Conservation (phyloP, 2,113 vertebrate genomes). For the Corythornis madagascariensis region DNA sequence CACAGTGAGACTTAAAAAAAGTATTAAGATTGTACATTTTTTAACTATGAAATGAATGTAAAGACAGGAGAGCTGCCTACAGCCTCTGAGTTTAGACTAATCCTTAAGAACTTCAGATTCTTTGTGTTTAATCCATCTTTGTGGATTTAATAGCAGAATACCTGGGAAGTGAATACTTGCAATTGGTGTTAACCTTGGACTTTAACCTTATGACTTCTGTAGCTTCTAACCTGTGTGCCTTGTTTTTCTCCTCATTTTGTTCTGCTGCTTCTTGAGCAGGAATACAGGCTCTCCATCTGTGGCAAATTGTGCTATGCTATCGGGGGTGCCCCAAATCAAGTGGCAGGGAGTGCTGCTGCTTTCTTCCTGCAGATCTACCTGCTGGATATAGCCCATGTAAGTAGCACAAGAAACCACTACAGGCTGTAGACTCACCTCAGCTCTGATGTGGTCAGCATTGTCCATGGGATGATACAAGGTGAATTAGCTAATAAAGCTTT, state of each 20-base stretch:
- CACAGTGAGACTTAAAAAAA: not conserved
- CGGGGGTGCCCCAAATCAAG: constrained; percentile 92
- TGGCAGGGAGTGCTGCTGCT: constrained; percentile 88
- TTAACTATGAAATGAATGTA: not conserved
- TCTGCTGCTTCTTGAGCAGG: constrained; percentile 69
- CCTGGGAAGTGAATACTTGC: not conserved
- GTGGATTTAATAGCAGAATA: not conserved
- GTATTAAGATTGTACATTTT: not conserved
- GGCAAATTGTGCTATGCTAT: constrained; percentile 93
- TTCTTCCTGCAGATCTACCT: constrained; percentile 98
- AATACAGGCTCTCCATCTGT: constrained; percentile 79
- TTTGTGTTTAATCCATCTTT: not conserved
- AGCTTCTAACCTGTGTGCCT: not conserved
- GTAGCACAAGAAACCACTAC: not conserved
- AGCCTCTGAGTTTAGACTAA: not conserved
- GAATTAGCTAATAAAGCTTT: not conserved
- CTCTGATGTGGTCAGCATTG: not conserved
- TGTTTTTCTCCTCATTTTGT: not conserved
- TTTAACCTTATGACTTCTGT: not conserved
- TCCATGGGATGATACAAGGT: not conserved
- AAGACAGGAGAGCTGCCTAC: not conserved
- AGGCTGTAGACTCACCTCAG: not conserved
- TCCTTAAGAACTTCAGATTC: not conserved
- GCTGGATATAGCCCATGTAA: constrained; percentile 92
- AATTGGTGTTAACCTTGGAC: not conserved